Evolutionary conservation across 2,113 vertebrate genomes (phyloP).

Genomic region (Callipepla squamata): DNA sequence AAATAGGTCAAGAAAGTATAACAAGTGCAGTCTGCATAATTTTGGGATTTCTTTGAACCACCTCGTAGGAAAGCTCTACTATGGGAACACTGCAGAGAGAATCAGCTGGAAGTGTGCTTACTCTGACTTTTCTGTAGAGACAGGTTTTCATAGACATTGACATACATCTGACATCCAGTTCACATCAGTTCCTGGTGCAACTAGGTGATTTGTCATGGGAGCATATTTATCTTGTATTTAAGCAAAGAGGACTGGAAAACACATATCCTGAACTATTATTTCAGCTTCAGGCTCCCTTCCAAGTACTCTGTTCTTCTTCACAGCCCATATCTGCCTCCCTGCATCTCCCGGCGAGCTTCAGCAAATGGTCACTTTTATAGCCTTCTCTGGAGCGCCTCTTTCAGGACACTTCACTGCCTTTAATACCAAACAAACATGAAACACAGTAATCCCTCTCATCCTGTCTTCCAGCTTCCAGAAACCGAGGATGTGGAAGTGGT

Average conservation of each 20-base stretch:
- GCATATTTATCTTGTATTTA: not conserved
- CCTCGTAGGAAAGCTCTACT: not conserved
- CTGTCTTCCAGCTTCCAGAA: constrained; percentile 8
- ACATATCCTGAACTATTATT: not conserved
- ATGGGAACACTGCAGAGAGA: not conserved
- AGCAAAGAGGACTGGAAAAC: not conserved
- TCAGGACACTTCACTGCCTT: not conserved
- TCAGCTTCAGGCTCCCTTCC: not conserved
- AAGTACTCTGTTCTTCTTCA: not conserved
- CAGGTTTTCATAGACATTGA: not conserved
- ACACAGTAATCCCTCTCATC: rapidly evolving
- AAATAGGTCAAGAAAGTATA: not conserved
- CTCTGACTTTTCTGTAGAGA: not conserved
- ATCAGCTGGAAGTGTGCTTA: not conserved
- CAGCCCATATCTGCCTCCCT: not conserved
- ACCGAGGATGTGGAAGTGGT: not conserved
- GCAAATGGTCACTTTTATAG: not conserved
- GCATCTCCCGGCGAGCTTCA: not conserved
- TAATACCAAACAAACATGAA: not conserved
- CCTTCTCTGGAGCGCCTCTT: not conserved
- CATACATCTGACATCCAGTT: not conserved
- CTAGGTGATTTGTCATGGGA: not conserved
- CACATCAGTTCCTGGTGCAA: not conserved
- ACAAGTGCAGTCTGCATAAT: not conserved
- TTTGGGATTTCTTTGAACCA: not conserved